Base-by-base conservation (phyloP, 2,797 vertebrate species). In the Glyptemys insculpta region DNA sequence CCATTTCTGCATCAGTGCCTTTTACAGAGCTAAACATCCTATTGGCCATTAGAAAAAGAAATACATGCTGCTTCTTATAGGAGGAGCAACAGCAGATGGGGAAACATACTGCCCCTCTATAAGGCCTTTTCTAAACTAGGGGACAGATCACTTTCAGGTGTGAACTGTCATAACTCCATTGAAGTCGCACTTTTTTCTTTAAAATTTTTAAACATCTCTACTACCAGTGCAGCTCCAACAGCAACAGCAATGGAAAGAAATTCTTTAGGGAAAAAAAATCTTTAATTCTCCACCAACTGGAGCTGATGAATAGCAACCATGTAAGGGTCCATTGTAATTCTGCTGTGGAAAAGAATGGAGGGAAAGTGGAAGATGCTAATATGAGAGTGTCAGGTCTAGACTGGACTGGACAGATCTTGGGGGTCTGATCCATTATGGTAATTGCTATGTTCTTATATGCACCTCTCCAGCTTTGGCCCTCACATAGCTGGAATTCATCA, bases 11-110 rank as follows among this genome's bases (percentile, higher is more conserved):
- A 25, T 37, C n/a, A 53, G 12, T 50, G 5, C 27, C 52, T 86
- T n/a, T 54, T n/a, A 44, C 34, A 1, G 2, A 0, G 1, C 2
- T 0, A 1, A 94, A 21, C 4, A 82, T 4, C 1, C 37, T 52
- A n/a, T 12, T 79, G 11, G 34, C 1, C 0, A 1, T 56, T 62
- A 86, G 49, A 15, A 21, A 12, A 41, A 57, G 49, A 41, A 41
- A 14, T 1, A 0, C n/a, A 2, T 25, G 4, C 44, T 59, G 84
- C 1, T 8, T 54, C 16, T 4, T 44, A 49, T 52, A 83, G 91
- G 25, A 62, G 4, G 57, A 8, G 2, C 34, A 68, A 68, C 18
- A n/a, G 34, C 18, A 87, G 15, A 16, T 1, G 2, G 12, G 49
- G 2, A 88, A 87, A 19, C 59, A 23, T n/a, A 21, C 21, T 3